Base-by-base conservation (phyloP, 2,888 invertebrate species). In the Octonoba sinensis region DNA sequence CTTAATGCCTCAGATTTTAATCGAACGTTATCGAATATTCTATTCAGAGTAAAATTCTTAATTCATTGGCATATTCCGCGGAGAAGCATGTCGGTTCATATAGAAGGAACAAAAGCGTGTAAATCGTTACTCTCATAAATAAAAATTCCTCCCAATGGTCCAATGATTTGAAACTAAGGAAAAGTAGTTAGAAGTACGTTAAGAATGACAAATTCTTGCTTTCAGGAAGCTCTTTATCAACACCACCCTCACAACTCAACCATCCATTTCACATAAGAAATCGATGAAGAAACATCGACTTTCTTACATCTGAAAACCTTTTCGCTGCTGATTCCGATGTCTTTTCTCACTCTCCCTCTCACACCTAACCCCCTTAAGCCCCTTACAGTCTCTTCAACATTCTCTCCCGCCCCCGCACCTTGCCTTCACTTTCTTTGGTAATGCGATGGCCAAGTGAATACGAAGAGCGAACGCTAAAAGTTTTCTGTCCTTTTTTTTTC, bases 371-470 rank as follows among this genome's bases (percentile, higher is more conserved):
- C 49, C 64, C 62, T 73, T 66, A 66, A 66, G 51, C 18, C 67
- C 56, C 18, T 56, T 44, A 18, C 67, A 67, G 56, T 56, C 56
- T 36, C 36, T 67, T 56, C 67, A 67, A 27, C 67, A 56, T 56
- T 67, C 56, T 44, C 12, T 44, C 22, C 56, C 36, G 16, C 20
- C 56, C 56, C 27, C 44, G 20, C 56, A 54, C 67, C 36, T 56
- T 67, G 18, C 56, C 56, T 44, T 51, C 18, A 24, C 54, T 36
- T 56, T 54, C 66, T 74, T 36, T 57, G 54, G 74, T 74, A 74
- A 74, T 74, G 74, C 44, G 66, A 66, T 74, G 59, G 66, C 66
- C 74, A 74, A 74, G 74, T 74, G 74, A 74, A 74, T 74, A 74
- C 57, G 74, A 74, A 74, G 56, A 65, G 49, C 64, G 65, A 46